A percentile compares a stretch with the other conserved stretches of the same genome.
phyloP scores from a whole-genome alignment of 2,888 invertebrate genomes.

The Teleiodes luculella region DNA sequence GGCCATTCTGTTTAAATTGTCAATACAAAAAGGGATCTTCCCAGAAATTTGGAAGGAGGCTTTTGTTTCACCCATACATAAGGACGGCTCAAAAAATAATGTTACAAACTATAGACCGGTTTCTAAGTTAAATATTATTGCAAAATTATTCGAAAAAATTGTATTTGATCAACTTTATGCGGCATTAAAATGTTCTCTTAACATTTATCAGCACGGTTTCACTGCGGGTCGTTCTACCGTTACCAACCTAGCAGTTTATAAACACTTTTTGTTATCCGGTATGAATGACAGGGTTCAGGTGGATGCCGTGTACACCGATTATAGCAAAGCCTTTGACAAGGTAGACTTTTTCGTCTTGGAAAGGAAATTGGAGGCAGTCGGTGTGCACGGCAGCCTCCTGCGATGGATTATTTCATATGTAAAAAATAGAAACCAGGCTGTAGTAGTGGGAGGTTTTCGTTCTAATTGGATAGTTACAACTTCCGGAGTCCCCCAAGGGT shows the following conservation, averaged over 20 bases:
- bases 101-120: not conserved
- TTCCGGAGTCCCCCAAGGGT: not conserved
- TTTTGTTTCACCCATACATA: conserved; percentile 9
- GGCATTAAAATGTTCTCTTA: not conserved
- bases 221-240: not conserved
- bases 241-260: not conserved
- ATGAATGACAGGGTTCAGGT: not conserved
- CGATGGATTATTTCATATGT: conserved; percentile 1
- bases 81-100: not conserved
- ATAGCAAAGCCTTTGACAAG: conserved; percentile 1
- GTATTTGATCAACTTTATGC: not conserved
- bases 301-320: conserved; percentile 1
- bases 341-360: not conserved
- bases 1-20: not conserved
- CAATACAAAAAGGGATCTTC: not conserved
- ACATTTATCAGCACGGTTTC: not conserved
- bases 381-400: too few relatives aligned
- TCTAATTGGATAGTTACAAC: not conserved
- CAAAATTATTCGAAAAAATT: not conserved
- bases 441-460: too few relatives aligned
- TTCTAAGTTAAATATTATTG: not conserved
- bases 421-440: not conserved
- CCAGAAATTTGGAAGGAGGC: not conserved
- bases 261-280: not conserved
- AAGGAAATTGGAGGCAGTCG: not conserved